Evolutionary conservation across 2,113 vertebrate genomes (phyloP).

Genomic region (Eleginops maclovinus): DNA sequence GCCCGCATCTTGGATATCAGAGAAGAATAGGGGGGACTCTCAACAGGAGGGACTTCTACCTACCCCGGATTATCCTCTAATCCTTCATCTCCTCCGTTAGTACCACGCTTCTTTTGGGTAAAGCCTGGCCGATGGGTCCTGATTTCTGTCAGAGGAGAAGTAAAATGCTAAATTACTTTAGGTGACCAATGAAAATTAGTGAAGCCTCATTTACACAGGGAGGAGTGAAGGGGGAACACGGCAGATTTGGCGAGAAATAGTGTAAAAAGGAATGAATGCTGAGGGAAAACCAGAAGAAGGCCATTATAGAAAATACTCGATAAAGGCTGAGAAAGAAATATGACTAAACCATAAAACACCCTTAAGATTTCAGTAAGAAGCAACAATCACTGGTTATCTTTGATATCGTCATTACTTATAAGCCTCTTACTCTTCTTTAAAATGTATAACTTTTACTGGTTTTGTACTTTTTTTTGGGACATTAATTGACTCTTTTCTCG

Average conservation of each 20-base stretch:
- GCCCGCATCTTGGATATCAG: conserved; percentile 31
- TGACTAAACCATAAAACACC: neutral
- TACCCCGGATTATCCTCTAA: conserved; percentile 80
- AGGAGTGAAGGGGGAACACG: conserved; percentile 35
- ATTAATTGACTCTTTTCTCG: neutral
- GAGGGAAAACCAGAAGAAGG: neutral
- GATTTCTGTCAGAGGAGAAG: conserved; percentile 47
- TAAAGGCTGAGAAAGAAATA: no score
- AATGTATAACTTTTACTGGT: no score
- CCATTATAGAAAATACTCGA: neutral
- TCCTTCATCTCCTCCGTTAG: conserved; percentile 62
- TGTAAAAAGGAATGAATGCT: neutral
- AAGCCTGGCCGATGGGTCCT: conserved; percentile 4
- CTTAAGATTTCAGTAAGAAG: neutral
- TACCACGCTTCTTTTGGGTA: conserved; percentile 14
- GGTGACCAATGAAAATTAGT: conserved; percentile 2
- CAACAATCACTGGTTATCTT: neutral
- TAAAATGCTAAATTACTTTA: conserved; percentile 9
- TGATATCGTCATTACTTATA: neutral
- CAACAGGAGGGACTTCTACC: conserved; percentile 56
- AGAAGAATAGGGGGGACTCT: conserved; percentile 25
- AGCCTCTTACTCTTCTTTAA: neutral
- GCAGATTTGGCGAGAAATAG: conserved; percentile 10
- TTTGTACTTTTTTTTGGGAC: no score
- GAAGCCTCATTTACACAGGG: conserved; percentile 7